These are phyloP conservation scores for Microctonus brassicae DNA, from an alignment of 2,888 invertebrate species.

Conservation along the genomic window DNA sequence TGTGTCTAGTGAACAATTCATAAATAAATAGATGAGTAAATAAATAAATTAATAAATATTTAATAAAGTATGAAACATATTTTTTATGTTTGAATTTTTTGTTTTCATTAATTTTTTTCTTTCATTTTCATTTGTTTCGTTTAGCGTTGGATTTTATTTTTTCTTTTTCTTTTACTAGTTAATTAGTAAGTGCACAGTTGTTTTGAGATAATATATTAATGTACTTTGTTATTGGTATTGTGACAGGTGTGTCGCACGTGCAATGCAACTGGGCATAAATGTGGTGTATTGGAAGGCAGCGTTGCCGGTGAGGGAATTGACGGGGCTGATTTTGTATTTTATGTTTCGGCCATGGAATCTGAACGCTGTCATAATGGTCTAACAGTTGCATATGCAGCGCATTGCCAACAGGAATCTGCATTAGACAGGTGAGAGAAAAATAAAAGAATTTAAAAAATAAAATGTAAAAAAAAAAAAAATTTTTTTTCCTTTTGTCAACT, in stretches of 20 bases:
- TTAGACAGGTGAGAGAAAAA: conserved; percentile 82
- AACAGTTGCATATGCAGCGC: conserved; percentile 97
- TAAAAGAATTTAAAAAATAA: neutral
- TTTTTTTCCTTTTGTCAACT: too few species aligned
- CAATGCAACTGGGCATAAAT: conserved; percentile 88
- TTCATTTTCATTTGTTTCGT: too few species aligned
- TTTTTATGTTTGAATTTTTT: too few species aligned
- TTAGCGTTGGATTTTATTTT: too few species aligned
- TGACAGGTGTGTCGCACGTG: conserved; percentile 86
- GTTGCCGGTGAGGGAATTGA: conserved; percentile 78
- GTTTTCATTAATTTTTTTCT: too few species aligned
- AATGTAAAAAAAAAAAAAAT: neutral
- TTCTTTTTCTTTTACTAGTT: too few species aligned
- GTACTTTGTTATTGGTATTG: conserved; percentile 5
- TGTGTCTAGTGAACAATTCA: too few species aligned
- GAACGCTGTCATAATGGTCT: conserved; percentile 91
- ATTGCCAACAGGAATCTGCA: conserved; percentile 96
- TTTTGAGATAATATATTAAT: neutral
- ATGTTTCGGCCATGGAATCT: conserved; percentile 95
- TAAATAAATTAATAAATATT: too few species aligned
- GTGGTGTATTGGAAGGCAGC: conserved; percentile 74
- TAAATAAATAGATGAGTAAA: too few species aligned
- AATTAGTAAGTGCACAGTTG: neutral
- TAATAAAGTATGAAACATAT: too few species aligned
- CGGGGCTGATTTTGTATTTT: conserved; percentile 94